Evolutionary conservation across 2,113 vertebrate genomes (phyloP), one percentile per base, ranked within the genome.

Genomic region (Bolborhynchus lineola): DNA sequence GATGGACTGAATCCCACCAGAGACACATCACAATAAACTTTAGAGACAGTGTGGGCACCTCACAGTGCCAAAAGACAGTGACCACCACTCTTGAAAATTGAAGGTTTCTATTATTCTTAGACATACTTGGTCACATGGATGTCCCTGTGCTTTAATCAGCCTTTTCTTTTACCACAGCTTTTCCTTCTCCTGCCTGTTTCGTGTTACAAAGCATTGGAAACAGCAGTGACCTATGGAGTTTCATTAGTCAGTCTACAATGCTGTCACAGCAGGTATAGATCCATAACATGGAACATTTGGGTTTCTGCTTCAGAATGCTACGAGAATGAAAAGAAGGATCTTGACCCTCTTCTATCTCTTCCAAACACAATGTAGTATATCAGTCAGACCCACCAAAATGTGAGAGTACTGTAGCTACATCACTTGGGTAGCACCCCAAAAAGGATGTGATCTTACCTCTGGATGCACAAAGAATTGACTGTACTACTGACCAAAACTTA

Each of bases 281-380:
- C 59, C 16, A 6, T 19, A 70, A 62, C 17, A 35, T 0, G 1
- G 10, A 33, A 31, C 33, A 20, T 35, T 3, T 3, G 9, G 5
- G 16, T 55, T 67, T 68, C 33, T 53, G n/a, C 35, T 81, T 6
- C 67, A 70, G 62, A 75, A 64, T 6, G 24, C 44, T 31, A 26
- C 0, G 2, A 75, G n/a, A 75, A 42, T 19, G 23, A 39, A 44
- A 72, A 47, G 19, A 50, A 74, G 23, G 23, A 60, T 79, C 29
- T 55, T 60, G 39, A 65, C 10, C 6, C 18, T 42, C 26, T 47
- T 69, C 31, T 11, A 6, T 6, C 7, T 19, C n/a, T 74, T 64
- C 49, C 62, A 78, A 83, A 25, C 16, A 24, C 24, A 41, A 39
- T n/a, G 49, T 42, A 50, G 19, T 10, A 7, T 16, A 7, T 26